phyloP scores from a whole-genome alignment of 2,113 vertebrate species.

The Cryptotis parvus region DNA sequence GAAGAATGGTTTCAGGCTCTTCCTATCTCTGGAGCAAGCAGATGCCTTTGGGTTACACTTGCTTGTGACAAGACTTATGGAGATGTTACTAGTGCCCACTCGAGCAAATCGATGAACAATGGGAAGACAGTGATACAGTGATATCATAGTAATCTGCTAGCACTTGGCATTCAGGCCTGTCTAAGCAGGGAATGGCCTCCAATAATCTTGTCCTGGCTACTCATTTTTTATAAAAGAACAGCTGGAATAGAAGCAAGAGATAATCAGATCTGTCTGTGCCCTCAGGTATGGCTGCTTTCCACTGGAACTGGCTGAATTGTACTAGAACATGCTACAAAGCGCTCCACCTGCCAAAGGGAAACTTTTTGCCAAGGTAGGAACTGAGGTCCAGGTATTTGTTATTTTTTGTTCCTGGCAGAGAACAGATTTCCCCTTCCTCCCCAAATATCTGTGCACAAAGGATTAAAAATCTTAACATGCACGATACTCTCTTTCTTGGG shows the following conservation, averaged over 20 bases:
- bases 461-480: not conserved
- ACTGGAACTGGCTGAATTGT: not conserved
- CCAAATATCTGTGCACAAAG: not conserved
- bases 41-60: too few species aligned
- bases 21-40: too few species aligned
- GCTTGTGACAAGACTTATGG: too few species aligned
- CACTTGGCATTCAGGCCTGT: not conserved
- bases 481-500: constrained; percentile 15
- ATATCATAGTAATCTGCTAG: too few species aligned
- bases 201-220: not conserved
- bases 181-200: not conserved
- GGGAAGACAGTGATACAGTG: too few species aligned
- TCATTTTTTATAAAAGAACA: not conserved
- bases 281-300: constrained; percentile 18
- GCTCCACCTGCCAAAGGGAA: not conserved
- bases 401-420: not conserved
- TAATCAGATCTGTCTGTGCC: constrained; percentile 40
- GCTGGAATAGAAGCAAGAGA: constrained; percentile 2
- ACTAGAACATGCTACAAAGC: not conserved
- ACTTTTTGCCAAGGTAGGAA: not conserved
- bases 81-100: too few species aligned
- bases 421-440: not conserved
- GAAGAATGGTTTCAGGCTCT: too few species aligned
- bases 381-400: not conserved
- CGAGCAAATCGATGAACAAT: too few species aligned